Evolutionary conservation across 2,113 vertebrate species (phyloP), one percentile per base, ranked within the genome.

Genomic region (Pelodiscus sinensis): DNA sequence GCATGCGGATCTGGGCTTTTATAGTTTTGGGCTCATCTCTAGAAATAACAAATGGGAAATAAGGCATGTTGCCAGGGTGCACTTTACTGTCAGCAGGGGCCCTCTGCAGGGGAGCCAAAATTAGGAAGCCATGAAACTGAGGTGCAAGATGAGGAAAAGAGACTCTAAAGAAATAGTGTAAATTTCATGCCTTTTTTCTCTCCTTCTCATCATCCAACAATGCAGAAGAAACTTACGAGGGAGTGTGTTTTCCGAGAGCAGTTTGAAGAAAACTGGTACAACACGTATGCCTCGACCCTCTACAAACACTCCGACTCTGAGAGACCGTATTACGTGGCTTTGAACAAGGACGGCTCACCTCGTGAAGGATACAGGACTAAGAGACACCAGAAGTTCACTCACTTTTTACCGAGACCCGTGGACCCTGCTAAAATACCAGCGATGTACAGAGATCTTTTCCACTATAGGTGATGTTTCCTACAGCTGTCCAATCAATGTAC

Each of bases 251-350:
- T 99, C 98, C 98, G 99, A 83, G 99, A 99, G 98, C 99, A 99
- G 97, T 99, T 99, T 96, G 99, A 99, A 98, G 99, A 99, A 98
- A 99, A 99, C 97, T 99, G 99, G 99, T 99, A 99, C 98, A 99
- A 99, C 98, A 99, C 99, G 1, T 99, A 99, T 56, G 98, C 99
- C 62, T 99, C 99, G 0, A 99, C 99, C 7, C 98, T 99, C 71
- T 99, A 99, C 98, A 99, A 99, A 96, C 99, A 99, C 83, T 96
- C 96, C 0, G 99, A 99, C 97, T 99, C 99, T 0, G 99, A 99
- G 82, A 98, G 99, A 95, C 99, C 99, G 81, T 99, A 99, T 98
- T 99, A 99, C 50, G 99, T 99, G 97, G 99, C 99, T 86, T 97
- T 99, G 90, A 99, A 99, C 98, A 99, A 99, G 98, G 99, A 99